phyloP scores from a whole-genome alignment of 2,888 invertebrate species.

The Melieria crassipennis region DNA sequence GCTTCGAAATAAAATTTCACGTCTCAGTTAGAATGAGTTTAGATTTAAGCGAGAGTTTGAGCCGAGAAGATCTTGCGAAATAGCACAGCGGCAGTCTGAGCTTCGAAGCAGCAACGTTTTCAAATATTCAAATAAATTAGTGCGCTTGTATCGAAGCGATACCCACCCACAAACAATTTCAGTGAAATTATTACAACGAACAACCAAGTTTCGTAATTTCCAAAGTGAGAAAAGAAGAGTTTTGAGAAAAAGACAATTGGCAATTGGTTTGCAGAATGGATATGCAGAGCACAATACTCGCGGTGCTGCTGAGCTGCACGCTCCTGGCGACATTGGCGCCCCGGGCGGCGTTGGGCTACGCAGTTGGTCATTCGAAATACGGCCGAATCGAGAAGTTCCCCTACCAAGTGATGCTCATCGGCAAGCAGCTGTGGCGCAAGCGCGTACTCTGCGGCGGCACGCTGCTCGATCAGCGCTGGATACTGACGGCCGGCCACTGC shows the following conservation, averaged over 20 bases:
- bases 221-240: constrained; percentile 25
- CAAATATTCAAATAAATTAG: too few species aligned
- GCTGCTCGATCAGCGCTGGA: constrained; percentile 59
- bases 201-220: constrained; percentile 12
- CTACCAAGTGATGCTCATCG: constrained; percentile 65
- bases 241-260: constrained; percentile 2
- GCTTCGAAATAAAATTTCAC: constrained; percentile 59
- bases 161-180: constrained; percentile 14
- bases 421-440: constrained; percentile 59
- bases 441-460: constrained; percentile 64
- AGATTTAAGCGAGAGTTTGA: constrained; percentile 60
- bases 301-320: constrained; percentile 26
- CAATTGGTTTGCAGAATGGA: constrained; percentile 11
- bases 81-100: constrained; percentile 22
- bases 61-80: constrained; percentile 51
- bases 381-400: constrained; percentile 61
- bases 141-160: neutral
- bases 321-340: constrained; percentile 15
- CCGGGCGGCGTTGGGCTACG: constrained; percentile 47
- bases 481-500: constrained; percentile 64
- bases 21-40: constrained; percentile 58
- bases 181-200: constrained; percentile 20
- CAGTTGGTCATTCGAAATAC: constrained; percentile 59
- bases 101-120: too few species aligned
- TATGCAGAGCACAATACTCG: constrained; percentile 15